Conservation (phyloP, 92 coral and sea anemone genomes). For the Porites lobata region DNA sequence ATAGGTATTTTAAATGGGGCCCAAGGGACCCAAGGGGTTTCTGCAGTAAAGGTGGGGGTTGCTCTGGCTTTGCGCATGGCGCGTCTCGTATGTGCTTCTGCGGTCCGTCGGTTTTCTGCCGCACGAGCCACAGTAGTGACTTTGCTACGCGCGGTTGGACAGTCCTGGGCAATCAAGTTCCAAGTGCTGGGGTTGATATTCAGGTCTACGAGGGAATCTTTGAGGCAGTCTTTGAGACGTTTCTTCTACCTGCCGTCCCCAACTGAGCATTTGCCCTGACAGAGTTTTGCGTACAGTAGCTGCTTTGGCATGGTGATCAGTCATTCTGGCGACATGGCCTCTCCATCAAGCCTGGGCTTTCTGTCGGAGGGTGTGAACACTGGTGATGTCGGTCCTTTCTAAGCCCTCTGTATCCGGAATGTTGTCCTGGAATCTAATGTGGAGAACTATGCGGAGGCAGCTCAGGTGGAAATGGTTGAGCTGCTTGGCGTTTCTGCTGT, state of each 20-base stretch:
- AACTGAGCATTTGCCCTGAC: constrained; percentile 10
- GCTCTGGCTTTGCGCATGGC: too few species aligned
- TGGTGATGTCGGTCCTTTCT: constrained; percentile 2
- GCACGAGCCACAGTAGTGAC: too few species aligned
- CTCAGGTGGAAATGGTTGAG: constrained; percentile 52
- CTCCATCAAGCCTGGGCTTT: neutral
- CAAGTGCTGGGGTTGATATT: too few species aligned
- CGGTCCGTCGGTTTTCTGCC: too few species aligned
- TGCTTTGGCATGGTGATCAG: constrained; percentile 37
- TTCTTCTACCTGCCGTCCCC: neutral
- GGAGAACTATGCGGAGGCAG: constrained; percentile 10
- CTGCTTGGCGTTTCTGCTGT: constrained; percentile 42
- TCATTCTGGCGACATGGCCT: constrained; percentile 17
- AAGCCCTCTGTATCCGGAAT: constrained; percentile 43
- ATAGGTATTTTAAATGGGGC: too few species aligned
- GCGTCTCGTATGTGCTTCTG: too few species aligned
- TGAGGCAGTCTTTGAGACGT: neutral
- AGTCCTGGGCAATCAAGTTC: too few species aligned
- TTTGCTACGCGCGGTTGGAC: too few species aligned
- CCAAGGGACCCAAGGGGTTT: too few species aligned
- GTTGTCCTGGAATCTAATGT: constrained; percentile 42
- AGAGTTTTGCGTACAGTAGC: constrained; percentile 3
- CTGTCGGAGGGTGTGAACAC: constrained; percentile 3
- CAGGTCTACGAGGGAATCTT: neutral
- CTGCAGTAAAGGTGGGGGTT: too few species aligned